Evolutionary conservation across 2,888 invertebrate genomes (phyloP).

Genomic region (Tipula lateralis): DNA sequence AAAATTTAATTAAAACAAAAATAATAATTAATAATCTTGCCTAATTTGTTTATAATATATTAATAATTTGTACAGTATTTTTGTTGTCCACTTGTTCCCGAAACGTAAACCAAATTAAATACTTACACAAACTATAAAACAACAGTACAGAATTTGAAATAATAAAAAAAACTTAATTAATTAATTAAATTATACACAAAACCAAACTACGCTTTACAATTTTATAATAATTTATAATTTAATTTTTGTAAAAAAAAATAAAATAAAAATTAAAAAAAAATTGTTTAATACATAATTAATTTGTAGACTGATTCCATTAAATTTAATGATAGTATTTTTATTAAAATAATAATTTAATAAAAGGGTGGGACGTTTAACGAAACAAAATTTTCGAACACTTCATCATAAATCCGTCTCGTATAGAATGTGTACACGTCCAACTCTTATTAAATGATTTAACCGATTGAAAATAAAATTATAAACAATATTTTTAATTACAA

Average conservation of each 20-base stretch:
- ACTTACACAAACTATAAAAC: not conserved
- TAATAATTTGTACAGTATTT: not conserved
- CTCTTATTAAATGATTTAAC: not conserved
- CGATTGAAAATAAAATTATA: not conserved
- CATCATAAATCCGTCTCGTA: too few species aligned
- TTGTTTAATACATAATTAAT: constrained; percentile 16
- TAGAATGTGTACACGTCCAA: not conserved
- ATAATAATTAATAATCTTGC: not conserved
- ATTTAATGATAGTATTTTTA: not conserved
- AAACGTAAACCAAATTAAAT: not conserved
- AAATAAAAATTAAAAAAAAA: not conserved
- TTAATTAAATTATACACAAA: constrained; percentile 20
- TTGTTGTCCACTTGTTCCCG: not conserved
- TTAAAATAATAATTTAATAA: not conserved
- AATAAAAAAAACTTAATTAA: not conserved
- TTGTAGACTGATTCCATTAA: constrained; percentile 7
- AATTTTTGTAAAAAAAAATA: constrained; percentile 16
- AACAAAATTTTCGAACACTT: too few species aligned
- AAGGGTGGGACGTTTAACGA: not conserved
- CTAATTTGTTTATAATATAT: not conserved
- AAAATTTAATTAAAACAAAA: not conserved
- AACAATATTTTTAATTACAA: not conserved
- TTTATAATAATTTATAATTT: constrained; percentile 27
- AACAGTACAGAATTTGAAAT: not conserved
- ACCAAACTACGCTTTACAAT: constrained; percentile 29